Evolutionary conservation across 1,140 invertebrate species (phyloP), one percentile per base, ranked within the genome.

Genomic region (Diorhabda carinulata): DNA sequence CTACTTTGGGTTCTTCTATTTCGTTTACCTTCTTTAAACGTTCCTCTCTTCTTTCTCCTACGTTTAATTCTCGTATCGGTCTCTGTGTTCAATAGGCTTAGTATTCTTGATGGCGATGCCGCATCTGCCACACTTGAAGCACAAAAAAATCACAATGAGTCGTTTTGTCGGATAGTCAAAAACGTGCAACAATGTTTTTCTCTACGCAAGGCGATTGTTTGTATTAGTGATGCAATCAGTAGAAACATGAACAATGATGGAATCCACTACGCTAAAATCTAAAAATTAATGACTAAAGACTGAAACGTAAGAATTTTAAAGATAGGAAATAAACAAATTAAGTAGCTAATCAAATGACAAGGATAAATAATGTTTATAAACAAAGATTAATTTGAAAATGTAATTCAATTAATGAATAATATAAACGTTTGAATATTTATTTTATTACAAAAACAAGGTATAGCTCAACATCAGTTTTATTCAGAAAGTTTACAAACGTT

Each of bases 161-260:
- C 61, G 66, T 56, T 67, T 59, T 64, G 56, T 69, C 64, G 57
- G 62, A 43, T 66, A 66, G 44, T 63, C 60, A 52, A 67, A 57
- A 62, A 58, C 71, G 71, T 72, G 71, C 71, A 72, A 70, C 71
- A 72, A 52, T 52, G 6, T 52, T 52, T 72, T 47, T 62, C 69
- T 64, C 71, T 72, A 72, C 67, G 61, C 66, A 72, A 70, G 70
- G 73, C 70, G 64, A 62, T 52, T 52, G n/a, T 43, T 62, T 62
- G 68, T 52, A 74, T 74, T 74, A 74, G 73, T 74, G 70, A 72
- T 74, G 73, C 73, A 72, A 67, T 69, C 68, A 72, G 70, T 70
- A 70, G 66, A 71, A 71, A 62, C 63, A 57, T 52, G 44, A 44
- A 63, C 42, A 47, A 63, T 52, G 45, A 64, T 64, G 63, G 44